These are phyloP conservation scores for Corythoichthys haematopterus DNA, from an alignment of 2,113 vertebrate species.

Conservation along the genomic window DNA sequence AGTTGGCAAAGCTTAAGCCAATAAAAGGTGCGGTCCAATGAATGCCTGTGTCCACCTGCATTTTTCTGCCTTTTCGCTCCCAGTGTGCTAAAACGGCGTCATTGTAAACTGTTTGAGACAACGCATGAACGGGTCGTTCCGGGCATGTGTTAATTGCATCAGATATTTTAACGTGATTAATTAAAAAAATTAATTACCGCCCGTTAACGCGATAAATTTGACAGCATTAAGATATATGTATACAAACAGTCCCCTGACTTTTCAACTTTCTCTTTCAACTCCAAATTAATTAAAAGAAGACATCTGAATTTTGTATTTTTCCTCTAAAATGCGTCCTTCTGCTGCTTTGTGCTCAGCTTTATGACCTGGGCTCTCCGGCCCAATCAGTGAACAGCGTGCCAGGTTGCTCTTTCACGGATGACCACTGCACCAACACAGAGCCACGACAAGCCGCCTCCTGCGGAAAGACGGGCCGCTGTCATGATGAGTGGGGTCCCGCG, in stretches of 20 bases:
- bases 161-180: too few species aligned
- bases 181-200: too few species aligned
- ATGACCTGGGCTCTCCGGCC: slow-evolving; percentile 80
- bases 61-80: too few species aligned
- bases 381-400: slow-evolving; percentile 74
- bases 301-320: not conserved
- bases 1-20: too few species aligned
- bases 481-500: slow-evolving; percentile 71
- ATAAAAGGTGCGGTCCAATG: too few species aligned
- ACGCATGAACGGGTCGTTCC: too few species aligned
- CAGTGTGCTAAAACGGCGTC: too few species aligned
- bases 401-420: slow-evolving; percentile 73
- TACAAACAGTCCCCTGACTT: not conserved
- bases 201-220: too few species aligned
- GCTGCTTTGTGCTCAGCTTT: slow-evolving; percentile 55
- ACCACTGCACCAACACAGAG: slow-evolving; percentile 72
- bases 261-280: not conserved
- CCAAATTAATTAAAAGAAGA: not conserved
- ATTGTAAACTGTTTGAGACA: too few species aligned
- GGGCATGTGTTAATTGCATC: too few species aligned
- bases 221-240: too few species aligned
- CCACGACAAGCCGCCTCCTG: slow-evolving; percentile 60
- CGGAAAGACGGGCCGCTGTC: slow-evolving; percentile 73
- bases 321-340: not conserved
- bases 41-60: too few species aligned